Evolutionary conservation across 2,797 vertebrate species (phyloP), one percentile per base, ranked within the genome.

Genomic region (Microctenopoma lineatum): DNA sequence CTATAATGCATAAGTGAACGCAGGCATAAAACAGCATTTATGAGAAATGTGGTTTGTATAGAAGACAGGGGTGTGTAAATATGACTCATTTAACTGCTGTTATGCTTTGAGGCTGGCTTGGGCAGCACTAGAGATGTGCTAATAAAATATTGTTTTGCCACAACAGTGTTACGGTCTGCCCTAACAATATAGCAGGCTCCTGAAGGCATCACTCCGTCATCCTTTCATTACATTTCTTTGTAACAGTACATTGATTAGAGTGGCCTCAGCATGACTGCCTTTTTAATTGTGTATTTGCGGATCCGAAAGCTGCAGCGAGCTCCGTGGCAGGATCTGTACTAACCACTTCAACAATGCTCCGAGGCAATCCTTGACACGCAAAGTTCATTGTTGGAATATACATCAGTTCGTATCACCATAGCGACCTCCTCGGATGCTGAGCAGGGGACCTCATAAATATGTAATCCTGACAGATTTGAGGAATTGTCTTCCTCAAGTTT

Each of bases 381-480:
- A 90, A 87, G 86, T 90, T 89, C 89, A 88, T 86, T 76, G 84
- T 84, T 84, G 73, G 89, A 93, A 92, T 93, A 92, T 92, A 92
- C 90, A 93, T 90, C 86, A 88, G 86, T 80, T 90, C 75, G 79
- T 86, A 86, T 90, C 92, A 80, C 86, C 91, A 91, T 92, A 82
- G 90, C 88, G 90, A 93, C 90, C 88, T 91, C 91, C 88, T 92
- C 90, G 92, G 90, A 87, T 88, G 84, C 84, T 48, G 85, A 89
- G 85, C 81, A 79, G 84, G 83, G 86, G 80, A 90, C 81, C 89
- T 93, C 92, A 94, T 94, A 89, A 92, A 93, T 94, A 93, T 93
- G 91, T 90, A 92, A 88, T 82, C 70, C 75, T 86, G 92, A 86
- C 90, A 89, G 83, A 91, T 93, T 92, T 93, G 92, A 93, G 92